Conservation (phyloP, 2,888 invertebrate species). For the Cheilosia variabilis region DNA sequence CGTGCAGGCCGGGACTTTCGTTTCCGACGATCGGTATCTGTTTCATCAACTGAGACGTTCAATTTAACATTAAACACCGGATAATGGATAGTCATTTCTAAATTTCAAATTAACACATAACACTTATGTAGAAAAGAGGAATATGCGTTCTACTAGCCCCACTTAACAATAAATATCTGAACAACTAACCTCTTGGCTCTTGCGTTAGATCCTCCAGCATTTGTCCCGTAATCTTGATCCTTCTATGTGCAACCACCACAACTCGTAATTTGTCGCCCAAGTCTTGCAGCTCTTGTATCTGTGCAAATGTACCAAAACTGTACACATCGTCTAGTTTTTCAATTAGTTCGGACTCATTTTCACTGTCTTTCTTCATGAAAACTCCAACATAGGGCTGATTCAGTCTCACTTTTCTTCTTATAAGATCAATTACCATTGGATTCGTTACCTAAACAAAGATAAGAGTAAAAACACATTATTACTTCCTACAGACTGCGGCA, state of each 20-base stretch:
- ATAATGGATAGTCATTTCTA: conserved; percentile 91
- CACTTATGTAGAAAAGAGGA: conserved; percentile 38
- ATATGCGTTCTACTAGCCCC: conserved; percentile 22
- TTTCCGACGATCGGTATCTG: conserved; percentile 85
- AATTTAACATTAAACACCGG: conserved; percentile 92
- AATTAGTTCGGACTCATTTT: conserved; percentile 94
- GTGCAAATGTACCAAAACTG: conserved; percentile 96
- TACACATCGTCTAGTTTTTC: conserved; percentile 93
- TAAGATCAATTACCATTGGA: conserved; percentile 93
- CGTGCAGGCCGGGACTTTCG: conserved; percentile 81
- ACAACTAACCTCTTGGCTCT: conserved; percentile 77
- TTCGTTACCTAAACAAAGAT: conserved; percentile 89
- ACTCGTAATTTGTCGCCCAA: conserved; percentile 94
- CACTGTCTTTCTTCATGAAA: conserved; percentile 96
- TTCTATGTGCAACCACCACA: conserved; percentile 97
- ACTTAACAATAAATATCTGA: conserved; percentile 52
- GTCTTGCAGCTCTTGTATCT: conserved; percentile 98
- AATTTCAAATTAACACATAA: conserved; percentile 72
- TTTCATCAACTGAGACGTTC: conserved; percentile 92
- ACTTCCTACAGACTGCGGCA: neutral
- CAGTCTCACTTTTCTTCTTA: conserved; percentile 96
- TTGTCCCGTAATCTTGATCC: conserved; percentile 92
- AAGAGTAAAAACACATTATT: conserved; percentile 11
- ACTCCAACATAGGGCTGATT: conserved; percentile 99
- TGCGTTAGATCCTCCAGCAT: conserved; percentile 90